phyloP scores from a whole-genome alignment of 2,888 invertebrate species.

The Dicyrtomina minuta region DNA sequence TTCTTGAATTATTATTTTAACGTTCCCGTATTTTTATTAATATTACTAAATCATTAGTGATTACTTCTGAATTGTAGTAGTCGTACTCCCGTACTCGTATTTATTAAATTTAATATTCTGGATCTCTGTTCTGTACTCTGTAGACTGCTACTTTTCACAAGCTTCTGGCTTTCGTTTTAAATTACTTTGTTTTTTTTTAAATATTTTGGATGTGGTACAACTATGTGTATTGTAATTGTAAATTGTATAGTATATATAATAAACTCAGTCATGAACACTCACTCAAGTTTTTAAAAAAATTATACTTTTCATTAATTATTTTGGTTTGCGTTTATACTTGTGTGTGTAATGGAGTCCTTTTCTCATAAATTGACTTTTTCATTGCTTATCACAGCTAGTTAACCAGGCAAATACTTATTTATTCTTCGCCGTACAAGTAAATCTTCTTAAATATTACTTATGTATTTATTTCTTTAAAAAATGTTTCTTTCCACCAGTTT shows the following conservation, averaged over 20 bases:
- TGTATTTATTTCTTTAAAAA: background rate
- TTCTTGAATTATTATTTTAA: background rate
- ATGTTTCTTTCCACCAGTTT: background rate
- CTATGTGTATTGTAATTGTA: slow-evolving; percentile 6
- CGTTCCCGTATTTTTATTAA: slow-evolving; percentile 2
- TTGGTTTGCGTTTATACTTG: slow-evolving; percentile 24
- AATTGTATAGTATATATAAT: slow-evolving; percentile 6
- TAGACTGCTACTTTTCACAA: too few species aligned
- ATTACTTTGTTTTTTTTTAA: background rate
- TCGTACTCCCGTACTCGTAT: too few species aligned
- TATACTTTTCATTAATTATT: slow-evolving; percentile 21
- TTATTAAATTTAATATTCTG: too few species aligned
- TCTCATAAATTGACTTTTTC: slow-evolving; percentile 31
- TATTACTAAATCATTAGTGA: background rate
- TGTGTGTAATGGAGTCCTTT: slow-evolving; percentile 18
- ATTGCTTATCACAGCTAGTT: slow-evolving; percentile 35
- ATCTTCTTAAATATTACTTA: background rate
- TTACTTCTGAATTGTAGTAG: slow-evolving; percentile 7
- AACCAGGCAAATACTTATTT: slow-evolving; percentile 29
- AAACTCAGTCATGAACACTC: slow-evolving; percentile 33
- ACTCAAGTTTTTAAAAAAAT: slow-evolving; percentile 16
- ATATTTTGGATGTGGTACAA: too few species aligned
- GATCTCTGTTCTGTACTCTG: slow-evolving; percentile 32
- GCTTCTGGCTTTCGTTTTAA: background rate
- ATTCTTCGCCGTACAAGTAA: slow-evolving; percentile 19